These are phyloP conservation scores for Muscicapa comitata DNA, from an alignment of 2,797 vertebrate genomes.

Conservation along the genomic window DNA sequence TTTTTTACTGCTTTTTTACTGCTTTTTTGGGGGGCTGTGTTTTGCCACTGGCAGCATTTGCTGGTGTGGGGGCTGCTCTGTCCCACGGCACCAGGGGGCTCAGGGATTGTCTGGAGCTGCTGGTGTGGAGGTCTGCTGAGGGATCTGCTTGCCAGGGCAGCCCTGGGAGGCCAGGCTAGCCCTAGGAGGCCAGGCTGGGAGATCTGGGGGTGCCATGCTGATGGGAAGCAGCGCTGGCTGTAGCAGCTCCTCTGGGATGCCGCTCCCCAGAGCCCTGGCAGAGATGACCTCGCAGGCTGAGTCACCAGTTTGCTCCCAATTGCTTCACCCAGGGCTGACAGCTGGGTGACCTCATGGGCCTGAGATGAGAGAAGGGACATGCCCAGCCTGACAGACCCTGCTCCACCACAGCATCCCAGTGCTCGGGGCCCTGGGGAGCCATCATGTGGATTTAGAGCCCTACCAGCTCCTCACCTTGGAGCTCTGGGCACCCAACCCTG, in stretches of 20 bases:
- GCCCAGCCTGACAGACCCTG: not conserved
- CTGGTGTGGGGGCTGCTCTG: not conserved
- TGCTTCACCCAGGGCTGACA: not conserved
- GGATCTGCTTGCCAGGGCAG: not conserved
- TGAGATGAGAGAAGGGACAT: not conserved
- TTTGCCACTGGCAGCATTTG: not conserved
- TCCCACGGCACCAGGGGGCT: rapidly evolving
- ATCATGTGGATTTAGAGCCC: not conserved
- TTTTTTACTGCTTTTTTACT: rapidly evolving
- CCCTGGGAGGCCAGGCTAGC: not conserved
- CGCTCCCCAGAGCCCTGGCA: rapidly evolving
- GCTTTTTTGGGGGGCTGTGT: not conserved
- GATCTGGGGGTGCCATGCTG: rapidly evolving
- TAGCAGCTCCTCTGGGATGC: not conserved
- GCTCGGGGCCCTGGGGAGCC: not conserved
- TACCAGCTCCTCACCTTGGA: not conserved
- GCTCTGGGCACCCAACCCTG: rapidly evolving
- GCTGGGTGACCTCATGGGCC: not conserved
- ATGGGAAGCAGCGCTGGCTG: not conserved
- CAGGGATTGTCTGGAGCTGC: not conserved
- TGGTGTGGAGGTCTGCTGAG: not conserved
- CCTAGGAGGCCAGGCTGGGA: not conserved
- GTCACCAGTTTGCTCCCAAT: not conserved
- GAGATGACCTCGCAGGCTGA: not conserved
- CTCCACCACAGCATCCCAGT: not conserved